These are phyloP conservation scores for Parelbella ahira DNA, from an alignment of 2,888 invertebrate species.

Conservation along the genomic window DNA sequence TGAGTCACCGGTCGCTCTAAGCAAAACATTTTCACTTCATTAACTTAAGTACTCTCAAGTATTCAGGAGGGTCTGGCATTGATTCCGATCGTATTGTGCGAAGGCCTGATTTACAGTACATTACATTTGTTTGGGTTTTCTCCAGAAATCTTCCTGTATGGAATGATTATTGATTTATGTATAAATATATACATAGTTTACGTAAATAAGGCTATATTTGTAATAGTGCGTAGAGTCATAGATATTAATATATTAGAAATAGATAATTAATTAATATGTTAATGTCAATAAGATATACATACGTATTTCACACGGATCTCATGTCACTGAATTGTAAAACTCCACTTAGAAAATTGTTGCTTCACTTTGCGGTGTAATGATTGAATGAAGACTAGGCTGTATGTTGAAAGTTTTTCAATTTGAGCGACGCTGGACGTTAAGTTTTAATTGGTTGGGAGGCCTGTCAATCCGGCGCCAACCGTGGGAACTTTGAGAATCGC, in stretches of 20 bases:
- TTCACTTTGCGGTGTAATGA: slow-evolving; percentile 3
- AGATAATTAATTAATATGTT: too few species aligned
- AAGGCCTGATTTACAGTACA: slow-evolving; percentile 15
- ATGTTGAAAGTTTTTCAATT: slow-evolving; percentile 17
- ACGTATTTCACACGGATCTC: too few species aligned
- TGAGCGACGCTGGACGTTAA: slow-evolving; percentile 23
- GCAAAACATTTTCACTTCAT: slow-evolving; percentile 21
- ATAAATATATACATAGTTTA: too few species aligned
- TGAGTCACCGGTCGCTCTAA: slow-evolving; percentile 6
- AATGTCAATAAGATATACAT: too few species aligned
- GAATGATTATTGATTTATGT: too few species aligned
- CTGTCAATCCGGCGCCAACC: slow-evolving; percentile 17
- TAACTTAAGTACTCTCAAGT: slow-evolving; percentile 14
- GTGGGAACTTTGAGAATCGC: slow-evolving; percentile 15
- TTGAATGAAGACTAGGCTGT: slow-evolving; percentile 7
- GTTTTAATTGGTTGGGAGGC: slow-evolving; percentile 24
- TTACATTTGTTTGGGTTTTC: slow-evolving; percentile 7
- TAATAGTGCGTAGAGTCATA: too few species aligned
- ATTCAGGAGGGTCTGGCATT: slow-evolving; percentile 10
- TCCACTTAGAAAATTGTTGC: not conserved
- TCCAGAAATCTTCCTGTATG: too few species aligned
- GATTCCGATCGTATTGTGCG: slow-evolving; percentile 9
- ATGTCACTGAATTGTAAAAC: too few species aligned
- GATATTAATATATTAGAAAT: too few species aligned
- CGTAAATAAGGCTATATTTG: too few species aligned